Evolutionary conservation across 2,797 vertebrate species (phyloP).

Genomic region (Lagorchestes hirsutus): DNA sequence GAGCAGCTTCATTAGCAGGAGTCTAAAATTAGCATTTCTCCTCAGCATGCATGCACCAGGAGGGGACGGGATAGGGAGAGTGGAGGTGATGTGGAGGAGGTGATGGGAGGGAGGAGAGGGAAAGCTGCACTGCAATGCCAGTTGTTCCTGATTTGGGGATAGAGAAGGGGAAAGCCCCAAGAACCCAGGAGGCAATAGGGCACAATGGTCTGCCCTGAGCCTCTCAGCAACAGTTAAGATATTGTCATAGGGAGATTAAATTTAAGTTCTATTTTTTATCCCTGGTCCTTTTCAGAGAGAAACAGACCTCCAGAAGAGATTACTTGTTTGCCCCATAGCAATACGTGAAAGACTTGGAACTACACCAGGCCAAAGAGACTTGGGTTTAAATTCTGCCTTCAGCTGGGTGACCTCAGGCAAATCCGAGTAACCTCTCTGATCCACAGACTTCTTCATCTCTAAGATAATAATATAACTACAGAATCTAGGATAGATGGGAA

Average conservation of each 20-base stretch:
- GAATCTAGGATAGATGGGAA: neutral
- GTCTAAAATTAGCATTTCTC: conserved; percentile 83
- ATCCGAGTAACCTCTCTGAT: neutral
- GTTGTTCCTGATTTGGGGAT: neutral
- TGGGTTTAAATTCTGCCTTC: neutral
- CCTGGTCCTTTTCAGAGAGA: neutral
- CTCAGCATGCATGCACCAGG: conserved; percentile 6
- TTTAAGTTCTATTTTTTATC: neutral
- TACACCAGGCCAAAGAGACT: neutral
- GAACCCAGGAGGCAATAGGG: neutral
- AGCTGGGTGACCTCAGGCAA: neutral
- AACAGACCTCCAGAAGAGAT: neutral
- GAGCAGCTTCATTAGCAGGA: conserved; percentile 82
- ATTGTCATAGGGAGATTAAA: neutral
- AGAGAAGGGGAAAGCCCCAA: neutral
- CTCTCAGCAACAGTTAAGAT: neutral
- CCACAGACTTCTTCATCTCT: neutral
- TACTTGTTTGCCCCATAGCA: neutral
- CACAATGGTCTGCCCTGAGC: neutral
- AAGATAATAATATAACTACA: neutral
- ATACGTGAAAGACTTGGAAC: neutral
- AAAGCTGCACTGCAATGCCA: neutral
- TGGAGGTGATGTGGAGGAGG: neutral
- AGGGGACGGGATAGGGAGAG: neutral
- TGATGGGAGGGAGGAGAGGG: neutral